Evolutionary conservation across 1,140 invertebrate species (phyloP).

Genomic region (Eriocheir sinensis): DNA sequence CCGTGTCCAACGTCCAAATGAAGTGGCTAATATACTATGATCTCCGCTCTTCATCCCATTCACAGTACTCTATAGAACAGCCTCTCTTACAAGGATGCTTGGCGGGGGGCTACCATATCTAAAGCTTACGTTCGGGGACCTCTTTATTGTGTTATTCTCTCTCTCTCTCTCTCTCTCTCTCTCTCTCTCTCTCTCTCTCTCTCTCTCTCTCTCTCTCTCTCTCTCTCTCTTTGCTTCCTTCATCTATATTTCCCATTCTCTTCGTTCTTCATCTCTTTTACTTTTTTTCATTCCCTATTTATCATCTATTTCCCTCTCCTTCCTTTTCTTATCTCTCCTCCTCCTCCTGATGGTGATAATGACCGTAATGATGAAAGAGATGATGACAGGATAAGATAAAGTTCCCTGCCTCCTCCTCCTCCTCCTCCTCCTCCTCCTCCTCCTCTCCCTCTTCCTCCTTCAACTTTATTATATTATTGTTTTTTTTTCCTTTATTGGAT

Average conservation of each 20-base stretch:
- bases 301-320: neutral
- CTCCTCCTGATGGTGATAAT: neutral
- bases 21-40: too few species aligned
- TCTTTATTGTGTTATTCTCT: neutral
- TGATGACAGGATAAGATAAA: neutral
- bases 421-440: neutral
- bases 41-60: too few species aligned
- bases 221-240: neutral
- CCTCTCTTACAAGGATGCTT: neutral
- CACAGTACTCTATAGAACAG: too few species aligned
- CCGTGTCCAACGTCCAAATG: too few species aligned
- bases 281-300: neutral
- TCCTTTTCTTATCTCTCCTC: neutral
- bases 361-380: neutral
- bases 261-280: neutral
- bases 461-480: neutral
- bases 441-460: conserved; percentile 32
- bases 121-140: neutral
- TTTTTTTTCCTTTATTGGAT: neutral
- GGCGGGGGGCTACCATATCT: neutral
- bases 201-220: neutral
- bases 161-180: neutral
- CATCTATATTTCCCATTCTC: neutral
- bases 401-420: neutral
- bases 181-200: neutral